These are phyloP conservation scores for Ganaspis sp. DNA, from an alignment of 1,140 invertebrate species.

Conservation along the genomic window DNA sequence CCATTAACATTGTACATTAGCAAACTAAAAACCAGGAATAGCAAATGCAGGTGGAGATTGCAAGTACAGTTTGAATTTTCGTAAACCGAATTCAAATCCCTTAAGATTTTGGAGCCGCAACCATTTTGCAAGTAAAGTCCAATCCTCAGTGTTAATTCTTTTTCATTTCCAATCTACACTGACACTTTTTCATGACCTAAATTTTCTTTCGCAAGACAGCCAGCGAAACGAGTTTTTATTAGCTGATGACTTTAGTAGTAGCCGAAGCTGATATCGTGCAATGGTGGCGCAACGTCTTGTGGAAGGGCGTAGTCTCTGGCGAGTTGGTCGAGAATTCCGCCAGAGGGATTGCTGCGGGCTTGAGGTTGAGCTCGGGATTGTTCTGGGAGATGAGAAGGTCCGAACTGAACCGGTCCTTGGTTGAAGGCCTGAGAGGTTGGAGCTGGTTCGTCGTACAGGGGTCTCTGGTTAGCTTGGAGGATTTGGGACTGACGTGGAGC, in stretches of 20 bases:
- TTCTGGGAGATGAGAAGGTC: constrained; percentile 70
- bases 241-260: constrained; percentile 76
- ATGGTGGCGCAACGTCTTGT: constrained; percentile 79
- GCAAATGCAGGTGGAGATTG: too few relatives aligned
- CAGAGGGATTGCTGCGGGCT: constrained; percentile 68
- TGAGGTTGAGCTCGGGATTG: constrained; percentile 61
- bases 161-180: too few relatives aligned
- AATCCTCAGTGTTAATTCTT: too few relatives aligned
- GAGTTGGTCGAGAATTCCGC: constrained; percentile 87
- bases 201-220: too few relatives aligned
- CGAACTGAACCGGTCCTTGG: constrained; percentile 71
- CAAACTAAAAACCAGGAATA: too few relatives aligned
- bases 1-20: too few relatives aligned
- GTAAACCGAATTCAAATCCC: too few relatives aligned
- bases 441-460: constrained; percentile 69
- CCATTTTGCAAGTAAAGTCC: too few relatives aligned
- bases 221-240: not conserved
- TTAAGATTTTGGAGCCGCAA: too few relatives aligned
- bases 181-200: too few relatives aligned
- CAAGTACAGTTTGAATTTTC: too few relatives aligned
- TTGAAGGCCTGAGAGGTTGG: constrained; percentile 75
- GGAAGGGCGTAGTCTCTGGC: constrained; percentile 87
- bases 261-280: constrained; percentile 89
- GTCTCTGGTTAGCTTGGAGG: constrained; percentile 47
- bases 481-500: constrained; percentile 55